These are phyloP conservation scores for Pelecanoides urinatrix DNA, from an alignment of 2,113 vertebrate genomes.

Conservation along the genomic window DNA sequence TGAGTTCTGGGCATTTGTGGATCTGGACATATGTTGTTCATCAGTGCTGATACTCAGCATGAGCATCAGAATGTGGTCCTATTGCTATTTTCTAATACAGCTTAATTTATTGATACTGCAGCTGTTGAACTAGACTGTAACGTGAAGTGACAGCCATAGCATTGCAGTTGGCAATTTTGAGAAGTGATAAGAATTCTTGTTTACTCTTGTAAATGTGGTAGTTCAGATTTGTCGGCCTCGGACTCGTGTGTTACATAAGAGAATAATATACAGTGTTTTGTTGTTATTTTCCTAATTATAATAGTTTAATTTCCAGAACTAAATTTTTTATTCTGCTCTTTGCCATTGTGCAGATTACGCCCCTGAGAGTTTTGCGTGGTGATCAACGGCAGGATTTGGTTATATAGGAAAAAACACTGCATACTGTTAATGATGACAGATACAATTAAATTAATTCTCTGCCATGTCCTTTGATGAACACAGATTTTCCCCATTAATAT, in stretches of 20 bases:
- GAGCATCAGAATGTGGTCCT: not conserved
- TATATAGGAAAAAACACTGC: not conserved
- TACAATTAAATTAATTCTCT: constrained; percentile 32
- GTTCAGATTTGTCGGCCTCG: not conserved
- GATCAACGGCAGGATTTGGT: not conserved
- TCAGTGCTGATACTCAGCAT: not conserved
- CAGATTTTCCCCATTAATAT: constrained; percentile 27
- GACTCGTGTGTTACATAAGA: not conserved
- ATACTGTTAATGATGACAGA: not conserved
- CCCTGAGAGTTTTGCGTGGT: not conserved
- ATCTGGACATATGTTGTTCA: not conserved
- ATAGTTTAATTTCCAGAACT: not conserved
- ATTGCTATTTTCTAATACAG: not conserved
- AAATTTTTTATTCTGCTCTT: not conserved
- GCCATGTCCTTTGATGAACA: not conserved
- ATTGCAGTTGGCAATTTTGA: not conserved
- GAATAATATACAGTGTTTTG: not conserved
- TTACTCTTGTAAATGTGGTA: constrained; percentile 19
- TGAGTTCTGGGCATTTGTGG: not conserved
- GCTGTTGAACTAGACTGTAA: constrained; percentile 4
- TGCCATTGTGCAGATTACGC: not conserved
- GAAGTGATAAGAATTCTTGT: constrained; percentile 49
- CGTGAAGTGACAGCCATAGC: constrained; percentile 28
- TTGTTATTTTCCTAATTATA: not conserved
- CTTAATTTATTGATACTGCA: constrained; percentile 31